These are phyloP conservation scores for Chrysemys picta DNA, from an alignment of 2,113 vertebrate genomes.

Conservation along the genomic window DNA sequence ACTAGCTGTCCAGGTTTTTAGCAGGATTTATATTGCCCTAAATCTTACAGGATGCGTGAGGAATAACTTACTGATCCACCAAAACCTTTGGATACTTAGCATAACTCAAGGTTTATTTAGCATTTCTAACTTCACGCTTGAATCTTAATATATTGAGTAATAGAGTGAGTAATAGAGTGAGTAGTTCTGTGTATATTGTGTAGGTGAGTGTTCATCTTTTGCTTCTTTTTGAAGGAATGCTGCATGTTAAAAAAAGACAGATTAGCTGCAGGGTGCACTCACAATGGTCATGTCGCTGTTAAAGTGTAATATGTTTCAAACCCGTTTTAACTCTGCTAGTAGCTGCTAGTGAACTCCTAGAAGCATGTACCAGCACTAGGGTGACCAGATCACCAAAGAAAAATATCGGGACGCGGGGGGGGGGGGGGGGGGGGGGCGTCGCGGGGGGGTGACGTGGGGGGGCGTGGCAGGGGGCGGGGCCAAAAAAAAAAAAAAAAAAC, in stretches of 20 bases:
- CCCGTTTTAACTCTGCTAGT: background rate
- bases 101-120: slow-evolving; percentile 14
- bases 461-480: too few species aligned
- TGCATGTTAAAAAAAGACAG: background rate
- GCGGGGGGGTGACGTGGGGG: too few species aligned
- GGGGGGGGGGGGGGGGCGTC: too few species aligned
- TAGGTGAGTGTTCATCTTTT: background rate
- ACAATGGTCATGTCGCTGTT: fast-evolving
- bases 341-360: background rate
- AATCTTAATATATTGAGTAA: background rate
- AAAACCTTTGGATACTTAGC: background rate
- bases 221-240: background rate
- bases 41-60: slow-evolving; percentile 6
- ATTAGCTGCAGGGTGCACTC: background rate
- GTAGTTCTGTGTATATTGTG: background rate
- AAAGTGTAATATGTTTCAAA: background rate
- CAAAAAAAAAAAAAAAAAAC: too few species aligned
- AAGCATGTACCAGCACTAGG: background rate
- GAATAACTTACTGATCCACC: slow-evolving; percentile 37
- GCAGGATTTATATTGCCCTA: slow-evolving; percentile 28
- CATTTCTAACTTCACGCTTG: background rate
- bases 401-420: too few species aligned
- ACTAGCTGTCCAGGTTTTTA: slow-evolving; percentile 46
- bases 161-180: background rate
- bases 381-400: too few species aligned